Percentiles rank a stretch among this genome's conserved stretches.
These are phyloP conservation scores for Rugalucina vietnamica DNA, from an alignment of 2,888 invertebrate genomes.

Conservation along the genomic window DNA sequence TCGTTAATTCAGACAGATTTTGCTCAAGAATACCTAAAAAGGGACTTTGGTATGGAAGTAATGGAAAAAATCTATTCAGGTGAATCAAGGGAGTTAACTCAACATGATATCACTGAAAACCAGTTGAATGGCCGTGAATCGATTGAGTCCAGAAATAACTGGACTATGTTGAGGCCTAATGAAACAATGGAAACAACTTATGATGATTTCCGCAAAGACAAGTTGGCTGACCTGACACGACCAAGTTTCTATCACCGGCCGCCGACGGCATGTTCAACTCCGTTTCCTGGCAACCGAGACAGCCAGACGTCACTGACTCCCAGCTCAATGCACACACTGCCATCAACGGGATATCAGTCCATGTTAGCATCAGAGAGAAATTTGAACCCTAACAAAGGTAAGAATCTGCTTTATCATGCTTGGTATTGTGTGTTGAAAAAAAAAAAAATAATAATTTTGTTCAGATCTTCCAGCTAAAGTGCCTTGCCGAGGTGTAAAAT, in stretches of 20 bases:
- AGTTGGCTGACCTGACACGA: neutral
- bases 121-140: neutral
- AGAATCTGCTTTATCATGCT: no score
- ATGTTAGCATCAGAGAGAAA: neutral
- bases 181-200: neutral
- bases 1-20: slow-evolving; percentile 70
- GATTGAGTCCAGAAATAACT: neutral
- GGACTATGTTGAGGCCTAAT: neutral
- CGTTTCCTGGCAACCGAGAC: neutral
- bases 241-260: neutral
- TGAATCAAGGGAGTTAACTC: neutral
- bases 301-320: slow-evolving; percentile 4
- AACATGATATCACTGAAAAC: neutral
- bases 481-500: no score
- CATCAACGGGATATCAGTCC: neutral
- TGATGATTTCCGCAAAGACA: neutral
- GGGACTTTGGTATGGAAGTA: slow-evolving; percentile 53
- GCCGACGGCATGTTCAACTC: neutral
- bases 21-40: slow-evolving; percentile 68
- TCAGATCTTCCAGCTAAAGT: no score
- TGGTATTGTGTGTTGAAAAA: neutral
- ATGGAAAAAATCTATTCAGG: slow-evolving; percentile 53
- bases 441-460: neutral
- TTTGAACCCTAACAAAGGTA: neutral
- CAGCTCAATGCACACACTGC: neutral